Evolutionary conservation across 2,113 vertebrate genomes (phyloP).

Genomic region (Forbesichthys agassizii): DNA sequence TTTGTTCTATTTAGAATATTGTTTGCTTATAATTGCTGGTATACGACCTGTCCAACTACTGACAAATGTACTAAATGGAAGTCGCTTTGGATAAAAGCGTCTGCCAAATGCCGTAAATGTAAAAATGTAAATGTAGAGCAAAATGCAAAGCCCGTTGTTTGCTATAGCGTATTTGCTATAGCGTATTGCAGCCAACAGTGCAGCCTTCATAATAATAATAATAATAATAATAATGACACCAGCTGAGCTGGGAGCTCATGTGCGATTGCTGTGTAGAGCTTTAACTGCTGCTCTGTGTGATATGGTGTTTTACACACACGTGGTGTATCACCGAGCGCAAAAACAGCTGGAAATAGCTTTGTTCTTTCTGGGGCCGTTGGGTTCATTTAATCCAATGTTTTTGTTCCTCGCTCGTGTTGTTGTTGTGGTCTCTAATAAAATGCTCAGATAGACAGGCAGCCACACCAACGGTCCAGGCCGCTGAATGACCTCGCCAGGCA

Average conservation of each 20-base stretch:
- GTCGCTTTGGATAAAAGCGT: too few relatives aligned
- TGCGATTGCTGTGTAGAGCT: constrained; percentile 29
- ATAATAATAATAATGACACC: constrained; percentile 48
- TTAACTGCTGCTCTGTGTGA: constrained; percentile 39
- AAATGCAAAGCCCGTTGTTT: constrained; percentile 34
- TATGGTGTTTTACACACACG: constrained; percentile 36
- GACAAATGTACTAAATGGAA: too few relatives aligned
- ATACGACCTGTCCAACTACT: too few relatives aligned
- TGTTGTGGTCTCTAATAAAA: constrained; percentile 46
- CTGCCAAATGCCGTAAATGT: too few relatives aligned
- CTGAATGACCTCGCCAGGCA: constrained; percentile 31
- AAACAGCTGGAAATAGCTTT: constrained; percentile 49
- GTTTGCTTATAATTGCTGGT: too few relatives aligned
- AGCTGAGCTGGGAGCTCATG: constrained; percentile 46
- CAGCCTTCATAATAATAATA: constrained; percentile 27
- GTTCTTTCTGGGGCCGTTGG: constrained; percentile 36
- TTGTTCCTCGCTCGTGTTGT: constrained; percentile 29
- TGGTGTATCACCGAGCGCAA: constrained; percentile 17
- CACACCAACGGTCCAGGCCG: background rate
- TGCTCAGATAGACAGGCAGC: constrained; percentile 8
- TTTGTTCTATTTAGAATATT: too few relatives aligned
- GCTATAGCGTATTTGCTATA: too few relatives aligned
- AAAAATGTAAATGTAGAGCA: background rate
- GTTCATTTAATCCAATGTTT: constrained; percentile 45
- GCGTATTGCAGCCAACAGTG: constrained; percentile 16